Evolutionary conservation across 2,888 invertebrate species (phyloP).

Genomic region (Apamea crenata): DNA sequence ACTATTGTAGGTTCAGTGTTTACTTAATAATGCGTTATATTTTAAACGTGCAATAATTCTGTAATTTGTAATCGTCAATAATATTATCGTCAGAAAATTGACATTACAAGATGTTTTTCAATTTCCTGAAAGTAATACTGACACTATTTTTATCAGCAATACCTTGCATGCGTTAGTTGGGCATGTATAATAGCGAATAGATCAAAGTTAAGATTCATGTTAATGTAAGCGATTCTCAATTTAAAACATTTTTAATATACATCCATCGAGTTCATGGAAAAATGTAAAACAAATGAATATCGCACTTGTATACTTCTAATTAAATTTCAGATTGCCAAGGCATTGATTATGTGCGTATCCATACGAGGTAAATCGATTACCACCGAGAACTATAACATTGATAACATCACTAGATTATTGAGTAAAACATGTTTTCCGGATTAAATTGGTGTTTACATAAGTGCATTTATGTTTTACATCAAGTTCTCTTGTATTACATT

Average conservation of each 20-base stretch:
- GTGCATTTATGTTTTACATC: not conserved
- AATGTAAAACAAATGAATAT: not conserved
- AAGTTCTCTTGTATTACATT: not conserved
- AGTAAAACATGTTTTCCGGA: not conserved
- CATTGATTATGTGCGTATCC: not conserved
- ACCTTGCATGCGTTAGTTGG: constrained; percentile 68
- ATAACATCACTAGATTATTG: not conserved
- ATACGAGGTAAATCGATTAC: not conserved
- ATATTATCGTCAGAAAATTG: constrained; percentile 39
- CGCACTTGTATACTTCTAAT: not conserved
- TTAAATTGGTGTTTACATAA: not conserved
- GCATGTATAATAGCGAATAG: constrained; percentile 77
- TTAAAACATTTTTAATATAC: constrained; percentile 68
- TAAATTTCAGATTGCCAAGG: not conserved
- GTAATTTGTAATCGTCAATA: constrained; percentile 45
- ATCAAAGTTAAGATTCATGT: constrained; percentile 70
- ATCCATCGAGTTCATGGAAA: constrained; percentile 59
- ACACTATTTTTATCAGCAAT: constrained; percentile 59
- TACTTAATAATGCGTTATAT: constrained; percentile 69
- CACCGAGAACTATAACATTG: not conserved
- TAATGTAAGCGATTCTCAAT: constrained; percentile 66
- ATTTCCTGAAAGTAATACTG: constrained; percentile 57
- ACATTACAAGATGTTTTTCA: constrained; percentile 8
- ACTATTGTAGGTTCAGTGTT: constrained; percentile 58
- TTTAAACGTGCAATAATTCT: constrained; percentile 49